These are phyloP conservation scores for Nothobranchius furzeri DNA, from an alignment of 2,113 vertebrate genomes.

Conservation along the genomic window DNA sequence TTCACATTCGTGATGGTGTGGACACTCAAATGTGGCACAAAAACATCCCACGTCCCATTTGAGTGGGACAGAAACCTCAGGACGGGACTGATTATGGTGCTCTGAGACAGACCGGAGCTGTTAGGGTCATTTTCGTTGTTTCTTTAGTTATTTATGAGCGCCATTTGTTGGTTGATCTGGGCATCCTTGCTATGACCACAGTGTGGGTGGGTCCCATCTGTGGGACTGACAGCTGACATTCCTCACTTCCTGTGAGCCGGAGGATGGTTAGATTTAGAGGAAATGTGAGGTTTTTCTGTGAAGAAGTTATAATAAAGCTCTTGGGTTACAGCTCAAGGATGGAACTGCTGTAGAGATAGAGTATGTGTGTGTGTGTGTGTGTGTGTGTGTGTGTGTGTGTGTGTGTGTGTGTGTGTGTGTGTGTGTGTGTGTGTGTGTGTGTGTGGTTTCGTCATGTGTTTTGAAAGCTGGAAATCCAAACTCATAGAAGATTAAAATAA, in stretches of 20 bases:
- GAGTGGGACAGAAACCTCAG: slow-evolving; percentile 50
- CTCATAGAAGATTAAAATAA: not conserved
- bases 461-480: slow-evolving; percentile 15
- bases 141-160: slow-evolving; percentile 56
- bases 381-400: slow-evolving; percentile 7
- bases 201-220: slow-evolving; percentile 62
- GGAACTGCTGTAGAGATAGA: slow-evolving; percentile 19
- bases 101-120: slow-evolving; percentile 36
- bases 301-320: slow-evolving; percentile 1
- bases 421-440: slow-evolving; percentile 14
- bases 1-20: slow-evolving; percentile 9
- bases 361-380: slow-evolving; percentile 17
- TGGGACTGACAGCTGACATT: slow-evolving; percentile 73
- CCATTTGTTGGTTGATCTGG: slow-evolving; percentile 59
- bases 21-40: slow-evolving; percentile 19
- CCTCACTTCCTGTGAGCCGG: slow-evolving; percentile 56
- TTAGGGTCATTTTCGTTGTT: slow-evolving; percentile 56
- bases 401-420: not conserved
- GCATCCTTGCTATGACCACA: slow-evolving; percentile 64
- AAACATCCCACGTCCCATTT: slow-evolving; percentile 37
- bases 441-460: slow-evolving; percentile 23
- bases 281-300: slow-evolving; percentile 40
- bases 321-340: slow-evolving; percentile 20
- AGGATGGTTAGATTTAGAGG: slow-evolving; percentile 51
- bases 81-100: slow-evolving; percentile 5